Percentiles rank a stretch among this genome's conserved stretches.
Conservation (phyloP, 2,888 invertebrate species). For the Corythucha ciliata region DNA sequence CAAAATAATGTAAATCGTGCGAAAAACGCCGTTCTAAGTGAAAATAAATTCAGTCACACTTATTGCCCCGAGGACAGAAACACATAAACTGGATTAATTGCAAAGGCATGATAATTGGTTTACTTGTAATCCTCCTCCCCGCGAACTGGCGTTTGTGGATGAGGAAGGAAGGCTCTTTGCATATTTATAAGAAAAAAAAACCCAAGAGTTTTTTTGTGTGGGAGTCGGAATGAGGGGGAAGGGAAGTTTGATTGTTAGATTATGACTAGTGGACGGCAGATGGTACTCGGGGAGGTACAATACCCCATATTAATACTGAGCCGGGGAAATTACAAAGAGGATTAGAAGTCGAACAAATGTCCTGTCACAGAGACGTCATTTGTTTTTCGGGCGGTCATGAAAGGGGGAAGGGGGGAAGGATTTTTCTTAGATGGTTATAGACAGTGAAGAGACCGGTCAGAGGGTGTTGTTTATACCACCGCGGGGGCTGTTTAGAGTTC, state of each 20-base stretch:
- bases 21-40: too few species aligned
- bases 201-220: too few species aligned
- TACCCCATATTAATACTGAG: neutral
- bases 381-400: too few species aligned
- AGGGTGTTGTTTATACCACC: too few species aligned
- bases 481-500: too few species aligned
- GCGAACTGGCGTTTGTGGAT: neutral
- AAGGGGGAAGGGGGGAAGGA: neutral
- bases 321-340: slow-evolving; percentile 17
- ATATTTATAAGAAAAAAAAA: slow-evolving; percentile 21
- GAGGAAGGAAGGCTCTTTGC: slow-evolving; percentile 6
- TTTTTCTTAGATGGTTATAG: too few species aligned
- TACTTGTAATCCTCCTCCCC: slow-evolving; percentile 14
- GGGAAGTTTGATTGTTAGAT: slow-evolving; percentile 15
- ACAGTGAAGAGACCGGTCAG: too few species aligned
- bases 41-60: too few species aligned
- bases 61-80: too few species aligned
- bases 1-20: too few species aligned
- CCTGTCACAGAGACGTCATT: slow-evolving; percentile 21
- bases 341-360: slow-evolving; percentile 23
- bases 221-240: neutral
- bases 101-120: slow-evolving; percentile 12
- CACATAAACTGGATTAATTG: too few species aligned
- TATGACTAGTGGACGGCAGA: slow-evolving; percentile 20
- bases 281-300: neutral